phyloP scores from a whole-genome alignment of 2,888 invertebrate species.

The Drosophila longiperda region DNA sequence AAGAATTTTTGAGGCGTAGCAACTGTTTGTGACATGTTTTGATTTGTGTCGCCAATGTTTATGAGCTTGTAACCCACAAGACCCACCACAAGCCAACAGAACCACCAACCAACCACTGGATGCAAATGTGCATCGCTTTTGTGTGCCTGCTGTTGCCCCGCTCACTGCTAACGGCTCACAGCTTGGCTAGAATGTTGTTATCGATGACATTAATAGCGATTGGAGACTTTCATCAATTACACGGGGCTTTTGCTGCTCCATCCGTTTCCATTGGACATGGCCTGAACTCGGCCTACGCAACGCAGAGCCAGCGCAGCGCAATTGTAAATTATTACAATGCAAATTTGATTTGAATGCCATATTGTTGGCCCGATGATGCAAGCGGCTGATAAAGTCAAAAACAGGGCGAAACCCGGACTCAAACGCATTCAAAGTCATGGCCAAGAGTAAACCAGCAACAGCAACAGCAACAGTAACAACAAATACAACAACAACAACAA shows the following conservation, averaged over 20 bases:
- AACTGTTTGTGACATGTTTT: constrained; percentile 80
- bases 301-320: constrained; percentile 36
- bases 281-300: constrained; percentile 69
- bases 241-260: constrained; percentile 33
- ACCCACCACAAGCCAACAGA: constrained; percentile 26
- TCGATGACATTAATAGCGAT: constrained; percentile 81
- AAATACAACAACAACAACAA: constrained; percentile 35
- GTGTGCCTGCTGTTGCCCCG: constrained; percentile 21
- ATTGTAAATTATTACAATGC: constrained; percentile 81
- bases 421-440: constrained; percentile 72
- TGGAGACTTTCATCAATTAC: constrained; percentile 80
- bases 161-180: constrained; percentile 39
- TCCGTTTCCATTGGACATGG: constrained; percentile 40
- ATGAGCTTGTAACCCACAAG: constrained; percentile 66
- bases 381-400: constrained; percentile 63
- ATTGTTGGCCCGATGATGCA: constrained; percentile 63
- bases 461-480: constrained; percentile 21
- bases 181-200: constrained; percentile 58
- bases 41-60: constrained; percentile 79
- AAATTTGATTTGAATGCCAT: constrained; percentile 72
- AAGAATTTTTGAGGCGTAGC: constrained; percentile 78
- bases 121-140: constrained; percentile 43
- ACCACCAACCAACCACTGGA: constrained; percentile 18
- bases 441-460: constrained; percentile 25
- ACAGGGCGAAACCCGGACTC: constrained; percentile 39